Percentiles rank a stretch among this genome's conserved stretches.
phyloP scores from a whole-genome alignment of 2,797 vertebrate species.

The Acestrorhynchus altus region DNA sequence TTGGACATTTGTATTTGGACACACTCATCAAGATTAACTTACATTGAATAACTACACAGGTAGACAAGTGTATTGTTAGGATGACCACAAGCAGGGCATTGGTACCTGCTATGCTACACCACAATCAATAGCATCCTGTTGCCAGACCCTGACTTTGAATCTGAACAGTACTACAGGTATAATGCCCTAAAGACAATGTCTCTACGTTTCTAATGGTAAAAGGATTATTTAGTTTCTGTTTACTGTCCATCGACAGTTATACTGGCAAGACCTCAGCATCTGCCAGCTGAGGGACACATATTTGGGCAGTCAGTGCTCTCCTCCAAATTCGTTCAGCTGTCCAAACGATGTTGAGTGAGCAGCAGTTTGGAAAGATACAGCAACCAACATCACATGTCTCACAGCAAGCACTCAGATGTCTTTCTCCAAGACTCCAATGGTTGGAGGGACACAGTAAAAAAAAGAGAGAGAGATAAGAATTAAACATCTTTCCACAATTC shows the following conservation, averaged over 20 bases:
- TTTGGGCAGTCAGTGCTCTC: not conserved
- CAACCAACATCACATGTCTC: not conserved
- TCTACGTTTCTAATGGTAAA: not conserved
- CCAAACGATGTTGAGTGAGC: not conserved
- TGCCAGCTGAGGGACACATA: not conserved
- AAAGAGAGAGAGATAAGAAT: too few species aligned
- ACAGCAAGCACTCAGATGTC: not conserved
- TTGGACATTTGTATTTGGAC: too few species aligned
- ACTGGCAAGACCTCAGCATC: not conserved
- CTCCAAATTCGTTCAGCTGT: constrained; percentile 1
- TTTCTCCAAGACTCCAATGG: too few species aligned
- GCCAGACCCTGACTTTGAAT: too few species aligned
- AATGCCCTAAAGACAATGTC: not conserved
- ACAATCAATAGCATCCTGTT: too few species aligned
- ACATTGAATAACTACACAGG: too few species aligned
- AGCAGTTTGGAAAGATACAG: not conserved
- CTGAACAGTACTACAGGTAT: not conserved
- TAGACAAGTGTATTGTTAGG: too few species aligned
- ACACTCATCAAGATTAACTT: too few species aligned
- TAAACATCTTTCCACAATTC: too few species aligned
- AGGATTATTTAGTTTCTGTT: not conserved
- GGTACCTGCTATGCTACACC: too few species aligned
- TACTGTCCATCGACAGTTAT: not conserved
- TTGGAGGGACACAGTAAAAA: too few species aligned
- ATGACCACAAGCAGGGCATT: too few species aligned